Base-by-base conservation (phyloP, 2,797 vertebrate species). In the Anguilla megastoma region DNA sequence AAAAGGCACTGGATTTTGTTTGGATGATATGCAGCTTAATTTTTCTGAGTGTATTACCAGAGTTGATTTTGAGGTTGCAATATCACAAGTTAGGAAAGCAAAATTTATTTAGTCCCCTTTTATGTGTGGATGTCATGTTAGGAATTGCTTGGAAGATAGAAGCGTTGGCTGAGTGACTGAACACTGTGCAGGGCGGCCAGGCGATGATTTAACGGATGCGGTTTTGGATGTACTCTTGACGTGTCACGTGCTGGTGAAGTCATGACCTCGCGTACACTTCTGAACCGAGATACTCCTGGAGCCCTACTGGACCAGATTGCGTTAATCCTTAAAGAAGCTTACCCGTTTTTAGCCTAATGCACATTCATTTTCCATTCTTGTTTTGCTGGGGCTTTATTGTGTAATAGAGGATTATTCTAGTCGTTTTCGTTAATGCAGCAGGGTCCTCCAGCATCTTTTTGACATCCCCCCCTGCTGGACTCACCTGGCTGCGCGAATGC, bases 1-100 rank as follows among this genome's bases (percentile, higher is more conserved):
- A 33, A 82, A 82, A 94, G 95, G 95, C 95, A 92, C 95, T 94
- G 94, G 95, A 96, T 96, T 96, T 96, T 96, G 95, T 96, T 95
- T 94, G 94, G 94, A 76, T 36, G 33, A 71, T 30, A 30, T 30
- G 3, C 50, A 8, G 45, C 79, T 82, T 48, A 48, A 82, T 82
- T n/a, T 48, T 82, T 82, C 45, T 82, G 79, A 48, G n/a, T 50
- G 41, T 14, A 82, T 82, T 82, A 48, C 45, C 79, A 48, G 76
- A 45, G 79, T 82, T 82, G 21, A 76, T 41, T 93, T 95, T 95
- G 92, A 95, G 94, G 96, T 96, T 94, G 95, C 93, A 94, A 92
- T 93, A 94, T 95, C 95, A 95, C 95, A 94, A 96, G 94, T 94
- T 48, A n/a, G 41, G 33, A 36, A 36, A 27, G 27, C 16, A 21